Conservation (phyloP, 2,797 vertebrate genomes). For the Squalus acanthias region DNA sequence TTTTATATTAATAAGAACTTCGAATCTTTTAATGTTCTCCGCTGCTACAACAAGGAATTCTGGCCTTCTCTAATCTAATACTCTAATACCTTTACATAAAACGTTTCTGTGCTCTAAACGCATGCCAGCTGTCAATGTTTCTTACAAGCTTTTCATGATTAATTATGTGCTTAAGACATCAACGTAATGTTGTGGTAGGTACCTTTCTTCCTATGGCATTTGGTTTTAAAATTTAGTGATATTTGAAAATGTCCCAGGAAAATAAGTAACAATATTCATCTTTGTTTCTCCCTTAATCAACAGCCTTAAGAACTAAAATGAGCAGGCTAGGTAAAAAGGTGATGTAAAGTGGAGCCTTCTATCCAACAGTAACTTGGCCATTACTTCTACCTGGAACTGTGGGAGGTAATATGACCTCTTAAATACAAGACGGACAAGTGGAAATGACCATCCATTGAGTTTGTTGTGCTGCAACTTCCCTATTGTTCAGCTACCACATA, state of each 20-base stretch:
- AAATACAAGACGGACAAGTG: neutral
- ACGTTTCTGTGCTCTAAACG: constrained; percentile 19
- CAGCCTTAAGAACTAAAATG: constrained; percentile 75
- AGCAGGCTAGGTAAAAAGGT: constrained; percentile 71
- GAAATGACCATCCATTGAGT: neutral
- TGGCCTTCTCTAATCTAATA: constrained; percentile 11
- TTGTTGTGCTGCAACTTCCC: neutral
- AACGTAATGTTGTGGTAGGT: constrained; percentile 49
- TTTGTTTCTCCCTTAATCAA: constrained; percentile 50
- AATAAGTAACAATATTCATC: constrained; percentile 35
- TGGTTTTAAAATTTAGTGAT: constrained; percentile 40
- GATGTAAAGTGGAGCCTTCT: constrained; percentile 12
- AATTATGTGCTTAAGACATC: constrained; percentile 43
- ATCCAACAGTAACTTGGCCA: neutral
- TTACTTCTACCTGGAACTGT: neutral
- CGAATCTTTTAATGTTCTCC: neutral
- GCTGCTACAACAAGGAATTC: neutral
- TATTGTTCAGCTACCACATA: neutral
- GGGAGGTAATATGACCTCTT: neutral
- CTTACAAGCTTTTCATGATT: constrained; percentile 45
- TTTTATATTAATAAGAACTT: neutral
- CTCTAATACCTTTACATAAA: neutral
- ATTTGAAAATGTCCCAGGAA: neutral
- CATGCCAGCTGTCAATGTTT: neutral
- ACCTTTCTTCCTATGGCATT: constrained; percentile 47